phyloP scores from a whole-genome alignment of 1,140 invertebrate species.

The Sarcophaga peregrina region DNA sequence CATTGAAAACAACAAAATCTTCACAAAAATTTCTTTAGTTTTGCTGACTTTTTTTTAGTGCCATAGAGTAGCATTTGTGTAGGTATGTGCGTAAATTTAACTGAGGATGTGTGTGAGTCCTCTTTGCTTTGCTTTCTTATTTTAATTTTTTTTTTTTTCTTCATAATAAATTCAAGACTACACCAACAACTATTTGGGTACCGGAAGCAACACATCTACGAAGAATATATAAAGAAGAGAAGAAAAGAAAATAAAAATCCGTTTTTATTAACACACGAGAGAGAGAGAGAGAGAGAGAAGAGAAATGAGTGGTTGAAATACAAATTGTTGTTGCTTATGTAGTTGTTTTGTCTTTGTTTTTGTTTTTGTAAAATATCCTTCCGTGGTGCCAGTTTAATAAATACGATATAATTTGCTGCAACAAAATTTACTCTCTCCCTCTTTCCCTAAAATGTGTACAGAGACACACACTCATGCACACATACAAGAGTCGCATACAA shows the following conservation, averaged over 20 bases:
- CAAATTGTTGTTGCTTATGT: neutral
- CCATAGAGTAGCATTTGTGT: neutral
- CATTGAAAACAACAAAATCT: conserved; percentile 16
- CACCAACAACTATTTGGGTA: conserved; percentile 9
- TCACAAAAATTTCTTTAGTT: neutral
- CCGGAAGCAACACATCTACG: conserved; percentile 26
- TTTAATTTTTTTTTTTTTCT: neutral
- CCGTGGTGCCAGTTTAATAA: conserved; percentile 7
- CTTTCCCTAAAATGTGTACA: too few relatives aligned
- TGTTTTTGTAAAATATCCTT: neutral
- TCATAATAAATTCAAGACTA: neutral
- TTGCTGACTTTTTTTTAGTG: neutral
- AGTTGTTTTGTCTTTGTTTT: neutral
- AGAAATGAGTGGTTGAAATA: neutral
- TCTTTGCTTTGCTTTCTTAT: too few relatives aligned
- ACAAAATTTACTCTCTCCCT: neutral
- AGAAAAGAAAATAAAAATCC: too few relatives aligned
- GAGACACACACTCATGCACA: too few relatives aligned
- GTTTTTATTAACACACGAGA: too few relatives aligned
- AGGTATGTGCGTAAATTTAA: neutral
- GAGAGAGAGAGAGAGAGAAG: too few relatives aligned
- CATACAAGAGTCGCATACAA: neutral
- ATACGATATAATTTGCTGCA: conserved; percentile 5
- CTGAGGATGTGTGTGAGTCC: too few relatives aligned
- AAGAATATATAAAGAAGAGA: neutral